Evolutionary conservation across 2,888 invertebrate genomes (phyloP).

Genomic region (Gymnosoma rotundatum): DNA sequence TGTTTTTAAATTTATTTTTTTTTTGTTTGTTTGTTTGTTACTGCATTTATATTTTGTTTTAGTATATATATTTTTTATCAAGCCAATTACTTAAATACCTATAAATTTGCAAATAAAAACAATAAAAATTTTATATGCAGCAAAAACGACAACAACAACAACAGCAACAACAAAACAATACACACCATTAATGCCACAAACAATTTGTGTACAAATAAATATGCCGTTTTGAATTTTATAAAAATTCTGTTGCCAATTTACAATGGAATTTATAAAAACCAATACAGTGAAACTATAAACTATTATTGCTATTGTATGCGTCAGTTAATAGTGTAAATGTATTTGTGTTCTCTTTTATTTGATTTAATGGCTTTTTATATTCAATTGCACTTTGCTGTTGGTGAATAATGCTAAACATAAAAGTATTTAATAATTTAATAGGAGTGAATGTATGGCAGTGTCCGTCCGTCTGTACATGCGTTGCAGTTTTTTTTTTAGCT

Average conservation of each 20-base stretch:
- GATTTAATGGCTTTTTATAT: conserved; percentile 16
- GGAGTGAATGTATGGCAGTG: not conserved
- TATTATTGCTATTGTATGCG: not conserved
- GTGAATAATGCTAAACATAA: conserved; percentile 47
- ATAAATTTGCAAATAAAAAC: conserved; percentile 53
- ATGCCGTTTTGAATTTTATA: conserved; percentile 48
- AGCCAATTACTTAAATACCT: conserved; percentile 68
- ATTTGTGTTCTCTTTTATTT: not conserved
- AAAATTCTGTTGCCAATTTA: conserved; percentile 53
- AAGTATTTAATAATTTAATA: conserved; percentile 51
- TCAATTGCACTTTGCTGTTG: conserved; percentile 27
- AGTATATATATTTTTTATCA: conserved; percentile 36
- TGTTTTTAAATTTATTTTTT: not conserved
- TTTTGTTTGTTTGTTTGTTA: conserved; percentile 3
- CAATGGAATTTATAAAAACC: conserved; percentile 44
- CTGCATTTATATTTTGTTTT: conserved; percentile 2
- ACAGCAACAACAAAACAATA: conserved; percentile 7
- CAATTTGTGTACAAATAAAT: conserved; percentile 59
- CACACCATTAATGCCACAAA: conserved; percentile 49
- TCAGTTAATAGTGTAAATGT: not conserved
- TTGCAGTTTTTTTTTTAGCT: conserved; percentile 33
- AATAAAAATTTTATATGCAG: conserved; percentile 50
- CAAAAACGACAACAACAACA: conserved; percentile 21
- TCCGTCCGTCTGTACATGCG: not conserved
- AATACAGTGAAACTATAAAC: conserved; percentile 14